Evolutionary conservation across 1,140 invertebrate species (phyloP), one percentile per base, ranked within the genome.

Genomic region (Bombus vancouverensis): DNA sequence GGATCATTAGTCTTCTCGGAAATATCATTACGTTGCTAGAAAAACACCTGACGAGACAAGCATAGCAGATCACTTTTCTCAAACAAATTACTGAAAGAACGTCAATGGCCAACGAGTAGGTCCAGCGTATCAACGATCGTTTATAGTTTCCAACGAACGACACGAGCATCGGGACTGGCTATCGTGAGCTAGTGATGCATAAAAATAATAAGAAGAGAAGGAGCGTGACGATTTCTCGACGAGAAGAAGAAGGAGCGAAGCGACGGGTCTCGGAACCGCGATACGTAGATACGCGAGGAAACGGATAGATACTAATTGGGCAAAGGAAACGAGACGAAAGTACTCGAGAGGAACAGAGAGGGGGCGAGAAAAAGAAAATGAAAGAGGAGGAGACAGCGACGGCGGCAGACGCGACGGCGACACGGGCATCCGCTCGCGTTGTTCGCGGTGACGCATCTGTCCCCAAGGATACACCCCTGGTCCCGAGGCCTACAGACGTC

Each of bases 371-470:
- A 13, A 5, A 22, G 28, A 47, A 22, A 28, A 39, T 1, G 18
- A 28, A 32, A 15, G n/a, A 44, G 34, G 34, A 74, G 47, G 42
- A 66, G 13, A 57, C 81, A 88, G 85, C 68, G 86, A 78, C 85
- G 87, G 85, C 83, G 85, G 73, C 88, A 92, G 92, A 92, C 90
- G 89, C 87, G 83, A 83, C 87, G 87, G 86, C 91, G 89, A 84
- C 89, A 86, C 85, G 71, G 81, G 87, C 78, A 73, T 87, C 87
- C 77, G 88, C 83, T 88, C 83, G 85, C 88, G 82, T 90, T 93
- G 93, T 94, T 92, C 93, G 89, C 90, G 89, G 91, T 95, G 94
- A 95, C 93, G 93, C 93, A 95, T 95, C 94, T 95, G 92, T 95
- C 94, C 94, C 94, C 84, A 85, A 94, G 94, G 94, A 93, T 92